Base-by-base conservation (phyloP, 1,140 invertebrate species). In the Drosophila pallidifrons region DNA sequence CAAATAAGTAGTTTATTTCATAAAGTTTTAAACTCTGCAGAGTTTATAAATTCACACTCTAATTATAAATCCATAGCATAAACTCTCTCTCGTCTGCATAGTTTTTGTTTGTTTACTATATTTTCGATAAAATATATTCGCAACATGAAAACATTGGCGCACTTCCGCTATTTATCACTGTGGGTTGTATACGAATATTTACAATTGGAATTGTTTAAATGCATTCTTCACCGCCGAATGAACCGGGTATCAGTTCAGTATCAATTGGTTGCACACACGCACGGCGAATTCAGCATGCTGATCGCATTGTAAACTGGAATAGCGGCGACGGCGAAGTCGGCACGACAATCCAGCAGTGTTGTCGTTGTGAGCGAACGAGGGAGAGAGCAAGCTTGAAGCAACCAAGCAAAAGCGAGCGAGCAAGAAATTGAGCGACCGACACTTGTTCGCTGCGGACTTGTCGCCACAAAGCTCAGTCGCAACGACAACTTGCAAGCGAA, bases 401-500 rank as follows among this genome's bases (percentile, higher is more conserved):
- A 38, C 41, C 41, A n/a, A 71, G 63, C 45, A 15, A 67, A 58
- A 38, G 11, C 41, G 41, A 71, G 63, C 45, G 45, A 67, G 47
- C 41, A 16, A 25, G 51, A 16, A 45, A 65, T 2, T 47, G 15
- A 47, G 45, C 59, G 55, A 88, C 85, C 85, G 85, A 89, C 85
- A 89, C 85, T 89, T 89, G 86, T 88, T 88, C 83, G 83, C 80
- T 75, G 65, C 77, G 60, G 79, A 83, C 77, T 75, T 83, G 77
- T 79, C 63, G 67, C 63, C 51, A 15, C 43, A 51, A 59, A 72
- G 70, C 85, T 89, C 86, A 89, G 75, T 89, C 85, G 78, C 75
- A 90, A 85, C 85, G 78, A 89, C 70, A 89, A 90, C 85, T 89
- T 72, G 75, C 75, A 75, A 83, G 85, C 85, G 85, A 89, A 89